Evolutionary conservation across 2,113 vertebrate species (phyloP), one percentile per base, ranked within the genome.

Genomic region (Otis tarda): DNA sequence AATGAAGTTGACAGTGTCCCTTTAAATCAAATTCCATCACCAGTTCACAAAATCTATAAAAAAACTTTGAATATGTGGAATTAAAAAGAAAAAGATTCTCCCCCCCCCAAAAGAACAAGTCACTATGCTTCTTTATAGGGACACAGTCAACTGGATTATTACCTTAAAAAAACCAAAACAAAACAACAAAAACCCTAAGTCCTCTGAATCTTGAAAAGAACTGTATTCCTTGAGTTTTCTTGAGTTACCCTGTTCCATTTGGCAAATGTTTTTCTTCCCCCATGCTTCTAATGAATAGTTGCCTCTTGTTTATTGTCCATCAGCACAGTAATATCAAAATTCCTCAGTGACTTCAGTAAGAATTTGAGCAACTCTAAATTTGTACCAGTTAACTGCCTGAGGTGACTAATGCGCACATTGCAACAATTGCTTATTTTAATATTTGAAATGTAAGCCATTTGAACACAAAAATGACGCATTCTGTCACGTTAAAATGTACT

Each of bases 21-120:
- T 96, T 94, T 92, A 94, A 90, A 95, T 74, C 79, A 91, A 91
- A 95, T 95, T 94, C 83, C 88, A 97, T 83, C 85, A 96, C 47
- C 79, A 93, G 92, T 88, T 95, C 84, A 76, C 78, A 95, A 93
- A 86, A 92, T 86, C 90, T 90, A 95, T 78, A 73, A 93, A 65
- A 82, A 78, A 91, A 47, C 84, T 96, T 81, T 8, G 79, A 92
- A 78, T 70, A 90, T 10, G 35, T 92, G 80, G 92, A 94, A 95
- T 88, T 92, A 90, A 74, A 86, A 91, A 68, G 79, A 82, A 93
- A 87, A 70, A 71, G 20, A 69, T 53, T 56, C 33, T 33, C 41
- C 64, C 27, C 28, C 25, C 50, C 1, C 8, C 22, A 86, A 86
- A 90, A 87, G 39, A 87, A 59, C 33, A 81, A 89, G 47, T 75